Percentiles rank a stretch among this genome's conserved stretches.
These are phyloP conservation scores for Caenorhabditis zanzibari DNA, from an alignment of 2,888 invertebrate species.

Conservation along the genomic window DNA sequence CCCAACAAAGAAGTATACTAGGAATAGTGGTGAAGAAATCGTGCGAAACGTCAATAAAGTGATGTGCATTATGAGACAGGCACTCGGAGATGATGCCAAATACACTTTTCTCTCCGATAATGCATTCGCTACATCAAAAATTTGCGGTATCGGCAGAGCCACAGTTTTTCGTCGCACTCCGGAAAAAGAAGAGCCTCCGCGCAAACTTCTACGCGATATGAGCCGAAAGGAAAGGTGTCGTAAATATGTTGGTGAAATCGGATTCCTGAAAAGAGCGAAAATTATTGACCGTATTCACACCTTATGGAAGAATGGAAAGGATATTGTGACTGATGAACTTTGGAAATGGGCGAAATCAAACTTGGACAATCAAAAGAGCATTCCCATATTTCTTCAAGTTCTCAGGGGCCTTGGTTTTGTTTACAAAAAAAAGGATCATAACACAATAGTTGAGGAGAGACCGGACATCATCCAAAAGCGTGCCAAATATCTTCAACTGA, in stretches of 20 bases:
- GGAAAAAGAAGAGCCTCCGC: not conserved
- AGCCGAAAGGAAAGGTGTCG: not conserved
- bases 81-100: not conserved
- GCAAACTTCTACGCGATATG: not conserved
- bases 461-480: not conserved
- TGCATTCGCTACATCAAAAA: not conserved
- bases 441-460: slow-evolving; percentile 1
- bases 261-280: not conserved
- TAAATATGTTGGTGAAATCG: not conserved
- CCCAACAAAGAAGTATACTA: not conserved
- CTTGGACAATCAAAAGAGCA: not conserved
- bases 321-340: not conserved
- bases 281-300: not conserved
- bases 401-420: not conserved
- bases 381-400: not conserved
- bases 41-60: not conserved
- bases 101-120: not conserved
- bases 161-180: not conserved
- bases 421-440: not conserved
- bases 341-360: slow-evolving; percentile 8
- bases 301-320: not conserved
- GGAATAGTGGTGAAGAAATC: not conserved
- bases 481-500: not conserved
- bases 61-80: not conserved
- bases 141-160: not conserved